These are phyloP conservation scores for Drosophila sp. DNA, from an alignment of 1,140 invertebrate species.

Conservation along the genomic window DNA sequence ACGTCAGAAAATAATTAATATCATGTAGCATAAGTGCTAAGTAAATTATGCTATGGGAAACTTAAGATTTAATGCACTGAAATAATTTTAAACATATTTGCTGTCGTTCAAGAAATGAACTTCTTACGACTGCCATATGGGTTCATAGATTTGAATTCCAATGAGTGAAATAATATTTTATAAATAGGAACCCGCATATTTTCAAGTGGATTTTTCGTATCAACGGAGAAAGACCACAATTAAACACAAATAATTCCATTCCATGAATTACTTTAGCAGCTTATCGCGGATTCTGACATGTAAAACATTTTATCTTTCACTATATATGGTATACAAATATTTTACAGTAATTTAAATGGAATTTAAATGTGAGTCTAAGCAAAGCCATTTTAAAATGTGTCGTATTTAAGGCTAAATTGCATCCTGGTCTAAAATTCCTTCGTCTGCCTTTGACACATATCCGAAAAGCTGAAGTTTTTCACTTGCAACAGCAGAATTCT, in stretches of 20 bases:
- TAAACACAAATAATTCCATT: constrained; percentile 22
- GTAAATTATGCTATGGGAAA: too few species aligned
- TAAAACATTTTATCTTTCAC: constrained; percentile 8
- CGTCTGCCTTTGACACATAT: constrained; percentile 54
- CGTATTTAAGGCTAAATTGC: constrained; percentile 25
- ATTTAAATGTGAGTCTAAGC: constrained; percentile 16
- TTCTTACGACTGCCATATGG: background rate
- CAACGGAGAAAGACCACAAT: background rate
- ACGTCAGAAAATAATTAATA: too few species aligned
- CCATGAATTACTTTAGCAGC: constrained; percentile 22
- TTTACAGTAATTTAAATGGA: constrained; percentile 7
- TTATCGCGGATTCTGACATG: constrained; percentile 6
- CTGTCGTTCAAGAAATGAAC: background rate
- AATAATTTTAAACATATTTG: background rate
- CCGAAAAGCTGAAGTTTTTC: constrained; percentile 46
- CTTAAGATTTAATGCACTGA: background rate
- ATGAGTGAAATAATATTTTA: background rate
- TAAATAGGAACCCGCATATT: constrained; percentile 33
- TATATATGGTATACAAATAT: background rate
- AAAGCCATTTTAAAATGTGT: constrained; percentile 24
- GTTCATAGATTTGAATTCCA: background rate
- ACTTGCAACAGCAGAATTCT: constrained; percentile 51
- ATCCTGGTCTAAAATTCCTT: constrained; percentile 32
- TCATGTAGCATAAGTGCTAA: too few species aligned
- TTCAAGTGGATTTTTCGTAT: background rate